Percentiles rank a stretch among this genome's conserved stretches.
Conservation (phyloP, 2,797 vertebrate species). For the Staurois parvus region DNA sequence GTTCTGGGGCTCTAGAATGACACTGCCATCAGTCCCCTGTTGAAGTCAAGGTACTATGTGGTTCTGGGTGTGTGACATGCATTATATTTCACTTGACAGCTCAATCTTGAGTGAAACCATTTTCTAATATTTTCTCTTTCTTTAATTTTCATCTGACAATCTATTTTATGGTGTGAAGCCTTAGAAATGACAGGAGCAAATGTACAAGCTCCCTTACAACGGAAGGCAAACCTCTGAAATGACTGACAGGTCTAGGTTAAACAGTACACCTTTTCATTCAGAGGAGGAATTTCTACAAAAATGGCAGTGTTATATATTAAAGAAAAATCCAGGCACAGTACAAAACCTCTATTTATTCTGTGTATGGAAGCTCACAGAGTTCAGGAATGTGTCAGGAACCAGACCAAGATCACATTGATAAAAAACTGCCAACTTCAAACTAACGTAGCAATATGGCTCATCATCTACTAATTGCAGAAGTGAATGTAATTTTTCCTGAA, state of each 20-base stretch:
- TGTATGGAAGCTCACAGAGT: neutral
- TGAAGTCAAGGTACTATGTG: constrained; percentile 34
- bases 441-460: neutral
- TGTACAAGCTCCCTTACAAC: constrained; percentile 3
- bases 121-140: constrained; percentile 52
- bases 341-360: neutral
- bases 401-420: neutral
- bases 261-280: neutral
- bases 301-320: neutral
- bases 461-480: neutral
- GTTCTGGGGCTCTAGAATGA: neutral
- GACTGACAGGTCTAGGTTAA: constrained; percentile 19
- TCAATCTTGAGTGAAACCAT: constrained; percentile 46
- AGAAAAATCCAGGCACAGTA: neutral
- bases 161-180: constrained; percentile 29
- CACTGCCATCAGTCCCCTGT: constrained; percentile 18
- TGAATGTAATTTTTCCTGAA: neutral
- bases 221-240: neutral
- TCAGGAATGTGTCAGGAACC: neutral
- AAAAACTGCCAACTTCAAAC: neutral
- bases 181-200: constrained; percentile 25
- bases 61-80: constrained; percentile 40
- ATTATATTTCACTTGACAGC: constrained; percentile 25
- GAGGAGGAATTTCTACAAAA: neutral
- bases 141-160: constrained; percentile 31